Evolutionary conservation across 2,113 vertebrate species (phyloP), one percentile per base, ranked within the genome.

Genomic region (Cariama cristata): DNA sequence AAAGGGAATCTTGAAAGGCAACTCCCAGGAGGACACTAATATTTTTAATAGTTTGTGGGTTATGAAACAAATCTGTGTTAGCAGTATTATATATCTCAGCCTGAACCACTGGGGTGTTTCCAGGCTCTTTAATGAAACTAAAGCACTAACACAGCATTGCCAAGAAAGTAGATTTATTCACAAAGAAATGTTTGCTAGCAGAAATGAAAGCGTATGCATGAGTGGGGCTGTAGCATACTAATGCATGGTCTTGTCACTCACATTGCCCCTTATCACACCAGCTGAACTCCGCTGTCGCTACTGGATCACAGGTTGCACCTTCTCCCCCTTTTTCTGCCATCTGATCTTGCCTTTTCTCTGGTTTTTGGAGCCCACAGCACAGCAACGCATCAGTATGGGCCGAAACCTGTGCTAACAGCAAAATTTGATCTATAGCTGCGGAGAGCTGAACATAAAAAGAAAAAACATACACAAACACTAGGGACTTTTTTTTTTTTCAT

Each of bases 11-110:
- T 98, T 98, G 97, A 98, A 98, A 97, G 96, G 97, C 97, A 94
- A 72, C 76, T 98, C 98, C 95, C 97, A 45, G 95, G 96, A 98
- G 98, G 97, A 98, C 98, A 98, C 97, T 98, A 98, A 98, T 98
- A 98, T 98, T 98, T 98, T 98, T 98, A 98, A 98, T 98, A 98
- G 98, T 98, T 98, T 97, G 98, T 98, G 98, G 98, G 97, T 98
- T 98, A 98, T 98, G 98, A 98, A 98, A 98, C 98, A 98, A 98
- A 98, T 98, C 98, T 98, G 98, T 98, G 98, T 98, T 98, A 98
- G 98, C 98, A 75, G 92, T 98, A 98, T 98, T 98, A 98, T 98
- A 97, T 98, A 98, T 98, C 98, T 98, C 97, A 88, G 97, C 86
- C 79, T 63, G 97, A 98, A 96, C 95, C 98, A 92, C 94, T 97